Percentiles rank a stretch among this genome's conserved stretches.
Evolutionary conservation across 2,113 vertebrate genomes (phyloP).

Genomic region (Scartelaos histophorus): DNA sequence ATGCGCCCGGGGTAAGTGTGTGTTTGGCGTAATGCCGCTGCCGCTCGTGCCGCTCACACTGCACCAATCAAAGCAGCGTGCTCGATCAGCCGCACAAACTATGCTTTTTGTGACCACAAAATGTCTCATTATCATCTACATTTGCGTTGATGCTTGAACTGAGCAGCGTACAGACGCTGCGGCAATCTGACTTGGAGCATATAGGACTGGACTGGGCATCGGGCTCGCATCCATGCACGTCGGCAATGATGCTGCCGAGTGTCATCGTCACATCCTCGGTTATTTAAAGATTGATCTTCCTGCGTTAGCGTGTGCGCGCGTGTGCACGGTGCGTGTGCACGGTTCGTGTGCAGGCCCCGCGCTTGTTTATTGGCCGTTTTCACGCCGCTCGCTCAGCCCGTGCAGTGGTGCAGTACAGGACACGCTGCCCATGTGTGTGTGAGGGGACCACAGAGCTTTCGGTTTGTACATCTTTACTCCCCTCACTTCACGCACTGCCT

Average conservation of each 20-base stretch:
- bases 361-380: constrained; percentile 63
- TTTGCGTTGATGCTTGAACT: constrained; percentile 56
- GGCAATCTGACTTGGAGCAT: constrained; percentile 71
- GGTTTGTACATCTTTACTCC: constrained; percentile 14
- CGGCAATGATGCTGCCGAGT: constrained; percentile 70
- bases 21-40: constrained; percentile 29
- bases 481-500: constrained; percentile 10
- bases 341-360: constrained; percentile 53
- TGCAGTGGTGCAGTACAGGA: constrained; percentile 64
- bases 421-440: constrained; percentile 41
- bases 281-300: constrained; percentile 76
- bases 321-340: constrained; percentile 17
- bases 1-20: constrained; percentile 25
- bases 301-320: constrained; percentile 41
- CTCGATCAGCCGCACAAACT: constrained; percentile 55
- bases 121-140: constrained; percentile 35
- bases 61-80: constrained; percentile 52
- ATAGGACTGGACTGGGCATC: constrained; percentile 30
- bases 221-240: constrained; percentile 68
- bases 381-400: constrained; percentile 51
- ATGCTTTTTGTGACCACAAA: constrained; percentile 52
- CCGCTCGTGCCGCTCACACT: constrained; percentile 52
- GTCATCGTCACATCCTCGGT: constrained; percentile 75
- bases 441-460: constrained; percentile 57
- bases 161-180: constrained; percentile 70